Base-by-base conservation (phyloP, 2,888 invertebrate species). In the Drosophila hamatofila region DNA sequence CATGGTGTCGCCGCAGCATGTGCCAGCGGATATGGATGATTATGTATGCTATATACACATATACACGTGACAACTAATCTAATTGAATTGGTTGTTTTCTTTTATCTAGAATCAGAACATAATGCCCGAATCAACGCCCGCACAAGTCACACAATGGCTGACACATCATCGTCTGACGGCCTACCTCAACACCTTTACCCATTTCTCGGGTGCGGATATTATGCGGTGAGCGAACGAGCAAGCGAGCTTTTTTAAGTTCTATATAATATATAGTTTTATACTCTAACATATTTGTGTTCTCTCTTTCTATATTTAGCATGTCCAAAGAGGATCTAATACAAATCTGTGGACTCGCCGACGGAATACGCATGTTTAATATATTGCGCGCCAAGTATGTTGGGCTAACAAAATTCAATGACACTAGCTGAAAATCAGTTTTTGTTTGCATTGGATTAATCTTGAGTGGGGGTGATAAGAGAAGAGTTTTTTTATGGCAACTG, bases 341-440 rank as follows among this genome's bases (percentile, higher is more conserved):
- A 93, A 97, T 99, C 67, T 98, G 98, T 92, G 98, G 98, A 0
- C 94, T 98, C 70, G 97, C 98, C 41, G 98, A 98, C 92, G 99
- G 98, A 6, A 98, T 98, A 67, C 95, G 98, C 80, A 95, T 98
- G 70, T 98, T 96, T 93, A 98, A 98, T 93, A 96, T 97, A 37
- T 93, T 98, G 52, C 97, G 97, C 90, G 95, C 96, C 83, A 97
- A 96, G 96, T 96, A 92, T 95, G 95, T 80, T 54, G 4, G 7
- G 25, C 21, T n/a, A 3, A n/a, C 14, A 52, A 54, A 60, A 72
- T 35, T 35, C 8, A 52, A 65, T 64, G 51, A 67, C 3, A 9
- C 16, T 11, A 21, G 78, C 73, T 82, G 44, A 73, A 61, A 65
- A 46, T 9, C 4, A 2, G 4, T 2, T 23, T 44, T 2, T 14